phyloP scores from a whole-genome alignment of 2,888 invertebrate species.

The Cephus nigrinus region DNA sequence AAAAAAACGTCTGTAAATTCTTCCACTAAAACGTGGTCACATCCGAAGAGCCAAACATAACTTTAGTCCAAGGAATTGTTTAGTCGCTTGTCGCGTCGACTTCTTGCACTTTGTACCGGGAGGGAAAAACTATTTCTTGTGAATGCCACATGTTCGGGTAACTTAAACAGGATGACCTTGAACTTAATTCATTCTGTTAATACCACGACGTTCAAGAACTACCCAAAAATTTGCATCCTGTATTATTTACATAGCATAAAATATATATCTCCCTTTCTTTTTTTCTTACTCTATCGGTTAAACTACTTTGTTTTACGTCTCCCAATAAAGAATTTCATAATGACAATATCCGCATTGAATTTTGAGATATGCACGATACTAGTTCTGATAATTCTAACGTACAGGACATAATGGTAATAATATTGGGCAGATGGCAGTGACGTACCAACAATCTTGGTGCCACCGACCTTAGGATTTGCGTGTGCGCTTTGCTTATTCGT shows the following conservation, averaged over 20 bases:
- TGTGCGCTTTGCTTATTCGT: conserved; percentile 31
- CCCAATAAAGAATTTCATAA: background rate
- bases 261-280: background rate
- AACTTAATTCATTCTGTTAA: background rate
- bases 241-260: background rate
- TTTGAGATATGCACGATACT: background rate
- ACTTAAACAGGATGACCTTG: background rate
- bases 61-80: background rate
- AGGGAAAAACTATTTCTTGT: background rate
- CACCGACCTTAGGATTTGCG: conserved; percentile 16
- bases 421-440: conserved; percentile 21
- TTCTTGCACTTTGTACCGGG: background rate
- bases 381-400: conserved; percentile 2
- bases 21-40: background rate
- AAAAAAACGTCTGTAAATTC: background rate
- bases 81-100: background rate
- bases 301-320: background rate
- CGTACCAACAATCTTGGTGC: conserved; percentile 18
- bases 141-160: background rate
- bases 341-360: background rate
- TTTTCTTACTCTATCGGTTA: background rate
- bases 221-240: background rate
- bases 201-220: background rate
- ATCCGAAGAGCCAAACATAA: background rate
- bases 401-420: background rate